Conservation (phyloP, 2,797 vertebrate species). For the Falco cherrug region DNA sequence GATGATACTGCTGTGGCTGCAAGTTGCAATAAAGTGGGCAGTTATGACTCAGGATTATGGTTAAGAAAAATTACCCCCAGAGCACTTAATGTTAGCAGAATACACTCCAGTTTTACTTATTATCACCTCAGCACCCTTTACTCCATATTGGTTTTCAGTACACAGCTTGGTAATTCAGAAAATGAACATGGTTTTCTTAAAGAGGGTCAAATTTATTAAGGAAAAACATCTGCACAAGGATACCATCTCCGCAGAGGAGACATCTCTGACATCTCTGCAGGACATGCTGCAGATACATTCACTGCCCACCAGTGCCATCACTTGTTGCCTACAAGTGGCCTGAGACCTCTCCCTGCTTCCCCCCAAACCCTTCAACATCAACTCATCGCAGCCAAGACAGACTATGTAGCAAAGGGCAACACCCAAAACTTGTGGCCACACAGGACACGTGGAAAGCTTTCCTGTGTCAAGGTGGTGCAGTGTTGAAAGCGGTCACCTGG, state of each 20-base stretch:
- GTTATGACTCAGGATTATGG: background rate
- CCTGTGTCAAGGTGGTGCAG: background rate
- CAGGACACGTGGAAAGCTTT: background rate
- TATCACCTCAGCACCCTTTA: background rate
- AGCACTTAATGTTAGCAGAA: background rate
- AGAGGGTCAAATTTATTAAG: background rate
- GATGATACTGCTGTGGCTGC: background rate
- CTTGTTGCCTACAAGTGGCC: background rate
- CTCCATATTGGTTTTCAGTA: background rate
- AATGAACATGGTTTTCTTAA: background rate
- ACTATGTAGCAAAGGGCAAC: background rate
- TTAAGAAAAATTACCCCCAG: background rate
- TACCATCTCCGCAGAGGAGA: background rate
- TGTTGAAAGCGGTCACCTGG: background rate
- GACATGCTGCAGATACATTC: background rate
- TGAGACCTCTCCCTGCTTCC: background rate
- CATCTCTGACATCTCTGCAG: background rate
- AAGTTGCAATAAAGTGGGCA: background rate
- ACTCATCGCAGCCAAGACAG: background rate
- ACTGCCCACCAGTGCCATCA: background rate
- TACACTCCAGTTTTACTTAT: background rate
- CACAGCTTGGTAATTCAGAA: background rate
- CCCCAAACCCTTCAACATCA: background rate
- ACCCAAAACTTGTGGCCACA: background rate
- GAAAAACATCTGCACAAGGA: background rate